Conservation (phyloP, 2,797 vertebrate species). For the Arremon aurantiirostris region DNA sequence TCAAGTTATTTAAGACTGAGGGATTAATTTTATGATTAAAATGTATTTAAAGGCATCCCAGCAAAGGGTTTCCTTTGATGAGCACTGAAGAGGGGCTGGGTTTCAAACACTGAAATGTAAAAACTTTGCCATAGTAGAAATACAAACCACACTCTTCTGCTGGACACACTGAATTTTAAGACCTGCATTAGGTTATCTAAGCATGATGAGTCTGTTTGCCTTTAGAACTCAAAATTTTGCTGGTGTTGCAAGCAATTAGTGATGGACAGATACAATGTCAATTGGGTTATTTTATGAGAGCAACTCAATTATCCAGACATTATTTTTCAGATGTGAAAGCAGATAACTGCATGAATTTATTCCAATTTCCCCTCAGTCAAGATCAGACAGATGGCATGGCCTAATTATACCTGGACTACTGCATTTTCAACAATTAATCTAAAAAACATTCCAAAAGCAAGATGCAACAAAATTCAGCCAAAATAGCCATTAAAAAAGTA, state of each 20-base stretch:
- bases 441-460: constrained; percentile 8
- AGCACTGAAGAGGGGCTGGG: neutral
- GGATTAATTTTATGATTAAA: neutral
- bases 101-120: neutral
- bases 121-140: neutral
- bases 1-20: neutral
- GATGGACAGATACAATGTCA: neutral
- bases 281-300: neutral
- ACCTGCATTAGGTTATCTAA: neutral
- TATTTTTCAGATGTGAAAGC: constrained; percentile 39
- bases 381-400: constrained; percentile 35
- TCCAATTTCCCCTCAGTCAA: constrained; percentile 8
- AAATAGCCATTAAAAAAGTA: neutral
- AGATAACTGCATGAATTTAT: constrained; percentile 37
- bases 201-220: neutral
- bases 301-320: constrained; percentile 36
- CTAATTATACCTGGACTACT: constrained; percentile 52
- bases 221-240: neutral
- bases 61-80: neutral
- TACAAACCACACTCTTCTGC: neutral
- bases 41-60: neutral
- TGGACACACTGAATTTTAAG: neutral
- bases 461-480: neutral
- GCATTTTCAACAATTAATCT: constrained; percentile 13
- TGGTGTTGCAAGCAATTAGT: constrained; percentile 12